Evolutionary conservation across 2,113 vertebrate genomes (phyloP).

Genomic region (Thermophis baileyi): DNA sequence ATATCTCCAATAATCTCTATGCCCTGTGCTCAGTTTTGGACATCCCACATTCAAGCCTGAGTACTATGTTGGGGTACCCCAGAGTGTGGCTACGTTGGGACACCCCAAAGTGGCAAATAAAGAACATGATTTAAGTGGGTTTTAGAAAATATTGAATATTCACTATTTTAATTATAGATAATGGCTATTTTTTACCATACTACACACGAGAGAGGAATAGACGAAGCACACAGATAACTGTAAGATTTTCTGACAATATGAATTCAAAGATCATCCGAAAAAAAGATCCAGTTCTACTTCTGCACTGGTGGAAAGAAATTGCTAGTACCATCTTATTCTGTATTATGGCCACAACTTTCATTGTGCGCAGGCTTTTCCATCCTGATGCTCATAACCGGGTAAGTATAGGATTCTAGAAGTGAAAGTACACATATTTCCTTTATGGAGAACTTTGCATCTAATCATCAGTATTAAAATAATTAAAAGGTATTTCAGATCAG

Average conservation of each 20-base stretch:
- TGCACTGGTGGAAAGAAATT: conserved; percentile 99
- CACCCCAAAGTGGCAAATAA: not conserved
- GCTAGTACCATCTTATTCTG: conserved; percentile 92
- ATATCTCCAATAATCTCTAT: not conserved
- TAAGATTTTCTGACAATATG: conserved; percentile 70
- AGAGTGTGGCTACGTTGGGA: not conserved
- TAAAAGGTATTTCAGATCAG: not conserved
- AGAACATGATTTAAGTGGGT: not conserved
- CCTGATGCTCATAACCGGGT: conserved; percentile 80
- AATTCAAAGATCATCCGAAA: conserved; percentile 71
- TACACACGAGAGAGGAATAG: conserved; percentile 82
- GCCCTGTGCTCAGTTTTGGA: not conserved
- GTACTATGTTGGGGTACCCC: not conserved
- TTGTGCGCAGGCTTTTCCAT: conserved; percentile 93
- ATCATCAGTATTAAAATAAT: not conserved
- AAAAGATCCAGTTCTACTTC: conserved; percentile 90
- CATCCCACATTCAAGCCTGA: not conserved
- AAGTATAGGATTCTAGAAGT: conserved; percentile 43
- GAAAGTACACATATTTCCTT: not conserved
- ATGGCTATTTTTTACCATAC: conserved; percentile 92
- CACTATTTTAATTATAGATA: conserved; percentile 73
- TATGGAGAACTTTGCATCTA: not conserved
- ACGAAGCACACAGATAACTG: conserved; percentile 80
- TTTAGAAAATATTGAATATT: not conserved
- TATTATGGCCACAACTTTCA: conserved; percentile 88